Evolutionary conservation across 2,888 invertebrate genomes (phyloP), one percentile per base, ranked within the genome.

Genomic region (Agrochola litura): DNA sequence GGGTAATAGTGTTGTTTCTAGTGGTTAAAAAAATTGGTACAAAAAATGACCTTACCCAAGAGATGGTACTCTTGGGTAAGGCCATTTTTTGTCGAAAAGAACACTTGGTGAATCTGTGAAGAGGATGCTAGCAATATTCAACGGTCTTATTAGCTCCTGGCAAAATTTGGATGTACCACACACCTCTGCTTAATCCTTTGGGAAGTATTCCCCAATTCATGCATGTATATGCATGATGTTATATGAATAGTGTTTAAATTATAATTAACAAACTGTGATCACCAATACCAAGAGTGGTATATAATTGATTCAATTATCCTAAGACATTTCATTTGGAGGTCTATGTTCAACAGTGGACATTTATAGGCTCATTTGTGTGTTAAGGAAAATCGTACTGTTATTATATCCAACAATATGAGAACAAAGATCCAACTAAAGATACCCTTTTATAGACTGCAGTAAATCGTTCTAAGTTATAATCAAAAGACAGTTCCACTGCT

Each of bases 351-450:
- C 41, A 58, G 14, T 25, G 14, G 37, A 25, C 25, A 43, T 58
- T 49, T 65, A 49, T 6, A 5, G 9, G 5, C 14, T 22, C 54
- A 56, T 63, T 54, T 46, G 22, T 70, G 22, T 49, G 10, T 41
- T 63, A 56, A 56, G 64, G 72, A 77, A 79, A 79, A 56, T n/a
- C 6, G 9, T 41, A n/a, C 6, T 43, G 19, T 52, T 56, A 56
- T 70, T 41, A 70, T 46, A 56, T 54, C 46, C 37, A 46, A 63
- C 22, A 2, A 58, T 30, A 52, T 46, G 16, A 46, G 46, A 77
- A 78, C 41, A 76, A 58, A 76, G 41, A 76, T 43, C 58, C 12
- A 41, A 41, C 49, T 22, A 56, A 63, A 56, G 25, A 64, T 58
- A 58, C 1, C 16, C 41, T 10, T 41, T 64, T 19, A 49, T 25